A percentile compares a stretch with the other conserved stretches of the same genome.
phyloP scores from a whole-genome alignment of 2,797 vertebrate species.

The Crocodylus rhombifer region DNA sequence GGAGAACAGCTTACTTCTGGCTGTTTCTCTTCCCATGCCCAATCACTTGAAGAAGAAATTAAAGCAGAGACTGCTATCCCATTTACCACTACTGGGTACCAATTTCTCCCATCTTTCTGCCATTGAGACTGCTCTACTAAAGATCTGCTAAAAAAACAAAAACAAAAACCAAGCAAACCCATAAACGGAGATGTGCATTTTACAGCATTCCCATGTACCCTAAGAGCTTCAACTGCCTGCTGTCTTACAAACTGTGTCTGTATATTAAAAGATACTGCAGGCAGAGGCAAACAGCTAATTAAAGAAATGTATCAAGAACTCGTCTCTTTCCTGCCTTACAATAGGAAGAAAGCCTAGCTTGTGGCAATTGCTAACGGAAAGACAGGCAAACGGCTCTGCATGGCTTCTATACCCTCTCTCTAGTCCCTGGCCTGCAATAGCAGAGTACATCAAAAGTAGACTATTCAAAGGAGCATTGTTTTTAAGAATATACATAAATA shows the following conservation, averaged over 20 bases:
- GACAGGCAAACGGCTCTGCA: background rate
- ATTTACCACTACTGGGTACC: background rate
- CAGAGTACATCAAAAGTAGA: fast-evolving
- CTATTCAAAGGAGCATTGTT: background rate
- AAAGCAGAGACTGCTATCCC: background rate
- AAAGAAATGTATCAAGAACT: background rate
- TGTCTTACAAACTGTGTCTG: background rate
- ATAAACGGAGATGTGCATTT: background rate
- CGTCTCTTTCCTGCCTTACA: background rate
- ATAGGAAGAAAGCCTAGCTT: background rate
- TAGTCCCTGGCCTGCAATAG: background rate
- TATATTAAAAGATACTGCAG: background rate
- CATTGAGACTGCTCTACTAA: background rate
- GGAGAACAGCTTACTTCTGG: background rate
- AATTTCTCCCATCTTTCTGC: background rate
- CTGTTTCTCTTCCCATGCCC: background rate
- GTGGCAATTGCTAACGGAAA: background rate
- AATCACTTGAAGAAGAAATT: background rate
- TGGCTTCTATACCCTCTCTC: background rate
- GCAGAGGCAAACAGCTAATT: background rate
- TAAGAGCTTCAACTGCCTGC: background rate
- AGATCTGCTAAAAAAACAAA: background rate
- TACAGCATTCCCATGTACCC: fast-evolving
- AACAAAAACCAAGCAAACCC: background rate
- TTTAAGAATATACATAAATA: fast-evolving